Conservation (phyloP, 2,888 invertebrate species). For the Bedellia somnulentella region DNA sequence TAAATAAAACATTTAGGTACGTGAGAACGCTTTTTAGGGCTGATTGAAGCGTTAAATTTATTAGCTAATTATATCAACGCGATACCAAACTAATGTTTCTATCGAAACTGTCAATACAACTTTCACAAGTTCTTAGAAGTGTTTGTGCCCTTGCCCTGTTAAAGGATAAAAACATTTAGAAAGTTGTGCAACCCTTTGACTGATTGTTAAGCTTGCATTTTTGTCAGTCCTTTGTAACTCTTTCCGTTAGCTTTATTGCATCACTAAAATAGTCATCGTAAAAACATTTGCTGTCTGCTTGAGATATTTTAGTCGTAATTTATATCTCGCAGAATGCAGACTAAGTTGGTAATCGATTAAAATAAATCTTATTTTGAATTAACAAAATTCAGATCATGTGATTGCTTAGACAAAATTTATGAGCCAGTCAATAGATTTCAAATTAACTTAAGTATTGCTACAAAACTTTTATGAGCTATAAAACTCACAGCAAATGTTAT, state of each 20-base stretch:
- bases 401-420: too few relatives aligned
- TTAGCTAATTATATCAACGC: neutral
- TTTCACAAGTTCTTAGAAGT: constrained; percentile 48
- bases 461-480: constrained; percentile 55
- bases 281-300: too few relatives aligned
- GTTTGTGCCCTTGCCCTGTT: constrained; percentile 19
- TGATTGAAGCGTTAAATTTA: constrained; percentile 1
- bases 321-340: too few relatives aligned
- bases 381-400: too few relatives aligned
- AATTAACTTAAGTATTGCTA: constrained; percentile 50
- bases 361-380: too few relatives aligned
- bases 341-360: too few relatives aligned
- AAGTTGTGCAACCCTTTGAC: constrained; percentile 55
- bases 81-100: too few relatives aligned
- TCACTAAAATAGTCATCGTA: too few relatives aligned
- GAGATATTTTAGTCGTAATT: too few relatives aligned
- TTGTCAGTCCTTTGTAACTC: constrained; percentile 48
- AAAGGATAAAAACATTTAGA: constrained; percentile 51
- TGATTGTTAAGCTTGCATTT: constrained; percentile 33
- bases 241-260: constrained; percentile 46
- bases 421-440: constrained; percentile 51
- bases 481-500: constrained; percentile 55
- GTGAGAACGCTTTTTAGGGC: constrained; percentile 13
- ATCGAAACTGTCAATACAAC: constrained; percentile 18
- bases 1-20: constrained; percentile 9